A percentile compares a stretch with the other conserved stretches of the same genome.
Evolutionary conservation across 2,113 vertebrate genomes (phyloP).

Genomic region (Symphodus melops): DNA sequence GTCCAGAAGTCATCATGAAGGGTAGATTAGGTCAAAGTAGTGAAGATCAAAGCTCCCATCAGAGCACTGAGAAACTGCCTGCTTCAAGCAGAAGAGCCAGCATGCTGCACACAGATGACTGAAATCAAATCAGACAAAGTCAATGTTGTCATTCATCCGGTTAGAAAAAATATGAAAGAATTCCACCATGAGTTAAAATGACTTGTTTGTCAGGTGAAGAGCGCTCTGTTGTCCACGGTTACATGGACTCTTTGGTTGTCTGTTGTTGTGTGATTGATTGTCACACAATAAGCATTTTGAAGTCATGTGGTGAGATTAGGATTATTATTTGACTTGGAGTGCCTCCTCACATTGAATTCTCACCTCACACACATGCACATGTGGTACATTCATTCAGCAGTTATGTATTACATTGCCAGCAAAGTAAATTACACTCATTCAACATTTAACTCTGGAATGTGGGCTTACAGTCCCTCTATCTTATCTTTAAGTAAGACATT

Average conservation of each 20-base stretch:
- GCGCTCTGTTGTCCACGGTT: not conserved
- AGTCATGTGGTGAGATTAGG: not conserved
- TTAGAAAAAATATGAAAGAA: not conserved
- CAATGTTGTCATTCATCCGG: not conserved
- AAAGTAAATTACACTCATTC: too few species aligned
- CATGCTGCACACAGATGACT: not conserved
- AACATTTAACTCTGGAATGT: too few species aligned
- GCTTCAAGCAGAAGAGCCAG: constrained; percentile 23
- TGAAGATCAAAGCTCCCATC: constrained; percentile 32
- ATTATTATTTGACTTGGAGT: too few species aligned
- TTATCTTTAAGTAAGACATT: too few species aligned
- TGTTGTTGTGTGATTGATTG: not conserved
- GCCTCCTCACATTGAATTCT: too few species aligned
- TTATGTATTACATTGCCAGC: too few species aligned
- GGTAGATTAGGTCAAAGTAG: constrained; percentile 31
- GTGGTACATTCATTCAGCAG: too few species aligned
- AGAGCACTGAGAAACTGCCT: not conserved
- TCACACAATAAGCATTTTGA: rapidly evolving
- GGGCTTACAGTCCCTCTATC: too few species aligned
- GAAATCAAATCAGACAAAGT: constrained; percentile 18
- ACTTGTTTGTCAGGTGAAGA: not conserved
- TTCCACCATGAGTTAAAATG: not conserved
- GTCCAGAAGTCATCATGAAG: not conserved
- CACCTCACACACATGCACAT: too few species aligned
- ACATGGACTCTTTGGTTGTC: not conserved